Evolutionary conservation across 2,113 vertebrate genomes (phyloP).

Genomic region (Jacana jacana): DNA sequence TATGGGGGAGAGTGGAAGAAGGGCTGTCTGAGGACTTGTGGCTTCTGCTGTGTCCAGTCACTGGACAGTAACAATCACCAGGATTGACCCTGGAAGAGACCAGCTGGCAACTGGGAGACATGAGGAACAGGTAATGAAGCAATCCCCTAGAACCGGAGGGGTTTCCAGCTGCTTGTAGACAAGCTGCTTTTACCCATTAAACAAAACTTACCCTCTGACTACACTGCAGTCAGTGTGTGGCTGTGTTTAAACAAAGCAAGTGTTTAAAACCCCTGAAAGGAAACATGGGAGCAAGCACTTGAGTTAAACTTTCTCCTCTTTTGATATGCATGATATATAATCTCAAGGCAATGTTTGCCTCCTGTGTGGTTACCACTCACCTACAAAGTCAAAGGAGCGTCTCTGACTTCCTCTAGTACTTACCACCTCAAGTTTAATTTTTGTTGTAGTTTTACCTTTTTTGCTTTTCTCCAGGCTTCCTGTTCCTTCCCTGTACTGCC

Average conservation of each 20-base stretch:
- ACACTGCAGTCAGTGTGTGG: neutral
- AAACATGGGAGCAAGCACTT: neutral
- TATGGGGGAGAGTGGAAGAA: neutral
- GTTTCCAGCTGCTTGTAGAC: neutral
- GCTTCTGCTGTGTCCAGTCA: accelerated
- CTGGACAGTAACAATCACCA: neutral
- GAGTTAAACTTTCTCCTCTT: neutral
- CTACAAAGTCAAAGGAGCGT: neutral
- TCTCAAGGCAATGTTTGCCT: neutral
- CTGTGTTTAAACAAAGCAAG: neutral
- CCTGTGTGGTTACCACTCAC: neutral
- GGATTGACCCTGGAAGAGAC: neutral
- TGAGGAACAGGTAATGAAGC: neutral
- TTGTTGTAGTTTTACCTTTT: neutral
- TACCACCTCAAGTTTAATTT: neutral
- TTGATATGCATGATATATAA: neutral
- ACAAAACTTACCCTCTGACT: neutral
- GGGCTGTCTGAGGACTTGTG: accelerated
- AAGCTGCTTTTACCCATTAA: neutral
- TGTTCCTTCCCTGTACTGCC: neutral
- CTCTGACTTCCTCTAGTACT: neutral
- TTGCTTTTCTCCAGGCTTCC: neutral
- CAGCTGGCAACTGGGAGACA: neutral
- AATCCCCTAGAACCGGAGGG: accelerated
- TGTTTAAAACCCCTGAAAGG: neutral